Conservation (phyloP, 2,113 vertebrate species). For the Sinocyclocheilus rhinocerous region DNA sequence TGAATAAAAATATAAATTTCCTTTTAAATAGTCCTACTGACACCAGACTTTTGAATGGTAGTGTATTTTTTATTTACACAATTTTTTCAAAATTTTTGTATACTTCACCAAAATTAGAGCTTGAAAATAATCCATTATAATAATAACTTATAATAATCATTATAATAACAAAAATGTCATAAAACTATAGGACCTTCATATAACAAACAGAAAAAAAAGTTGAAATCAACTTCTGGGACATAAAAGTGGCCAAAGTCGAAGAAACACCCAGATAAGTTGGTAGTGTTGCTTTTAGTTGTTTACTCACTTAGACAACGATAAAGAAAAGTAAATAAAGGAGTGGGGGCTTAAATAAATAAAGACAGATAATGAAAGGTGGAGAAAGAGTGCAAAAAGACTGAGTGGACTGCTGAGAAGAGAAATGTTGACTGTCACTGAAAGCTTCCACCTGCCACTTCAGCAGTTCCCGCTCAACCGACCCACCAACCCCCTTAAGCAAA, state of each 20-base stretch:
- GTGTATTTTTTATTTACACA: not conserved
- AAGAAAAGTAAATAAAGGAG: slow-evolving; percentile 25
- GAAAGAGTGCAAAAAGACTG: slow-evolving; percentile 9
- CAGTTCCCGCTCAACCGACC: slow-evolving; percentile 47
- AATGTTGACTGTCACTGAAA: slow-evolving; percentile 51
- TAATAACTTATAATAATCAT: not conserved
- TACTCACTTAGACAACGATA: slow-evolving; percentile 21
- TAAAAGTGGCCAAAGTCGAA: not conserved
- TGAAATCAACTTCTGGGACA: not conserved
- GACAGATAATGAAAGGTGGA: slow-evolving; percentile 35
- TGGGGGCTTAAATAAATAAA: slow-evolving; percentile 23
- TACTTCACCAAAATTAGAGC: not conserved
- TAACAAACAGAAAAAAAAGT: not conserved
- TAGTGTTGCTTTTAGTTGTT: slow-evolving; percentile 13
- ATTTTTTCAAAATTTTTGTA: not conserved
- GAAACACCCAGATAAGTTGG: not conserved
- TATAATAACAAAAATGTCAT: not conserved
- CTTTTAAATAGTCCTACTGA: not conserved
- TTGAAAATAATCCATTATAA: not conserved
- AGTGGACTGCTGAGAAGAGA: slow-evolving; percentile 42
- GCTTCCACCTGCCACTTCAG: slow-evolving; percentile 53
- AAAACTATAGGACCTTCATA: not conserved
- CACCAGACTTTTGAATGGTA: not conserved
- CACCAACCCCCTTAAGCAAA: slow-evolving; percentile 52
- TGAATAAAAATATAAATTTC: not conserved